A percentile compares a stretch with the other conserved stretches of the same genome.
These are phyloP conservation scores for Trididemnum miniatum DNA, from an alignment of 23 tunicate species.

Conservation along the genomic window DNA sequence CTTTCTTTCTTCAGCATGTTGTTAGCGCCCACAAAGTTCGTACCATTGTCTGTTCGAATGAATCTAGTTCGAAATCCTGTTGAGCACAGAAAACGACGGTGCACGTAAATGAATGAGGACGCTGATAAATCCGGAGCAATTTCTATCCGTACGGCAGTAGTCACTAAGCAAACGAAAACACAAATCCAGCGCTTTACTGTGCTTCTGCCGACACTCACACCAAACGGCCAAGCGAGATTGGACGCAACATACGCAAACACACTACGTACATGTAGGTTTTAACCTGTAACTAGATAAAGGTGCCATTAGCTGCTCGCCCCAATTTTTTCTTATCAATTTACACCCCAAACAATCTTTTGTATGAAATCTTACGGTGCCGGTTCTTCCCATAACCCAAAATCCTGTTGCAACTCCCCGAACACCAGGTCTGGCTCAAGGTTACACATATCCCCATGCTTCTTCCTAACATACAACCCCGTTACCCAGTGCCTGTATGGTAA, in stretches of 20 bases:
- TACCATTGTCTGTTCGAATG: neutral
- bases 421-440: neutral
- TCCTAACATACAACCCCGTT: neutral
- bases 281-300: neutral
- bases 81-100: neutral
- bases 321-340: neutral
- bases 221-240: neutral
- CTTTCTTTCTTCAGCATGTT: neutral
- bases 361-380: neutral
- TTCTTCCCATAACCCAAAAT: neutral
- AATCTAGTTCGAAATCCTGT: neutral
- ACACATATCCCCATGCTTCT: neutral
- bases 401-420: neutral
- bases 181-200: conserved; percentile 5
- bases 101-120: neutral
- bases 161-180: neutral
- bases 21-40: neutral
- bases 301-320: conserved; percentile 7
- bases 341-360: neutral
- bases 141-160: neutral
- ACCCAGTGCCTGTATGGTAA: neutral
- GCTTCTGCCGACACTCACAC: conserved; percentile 7
- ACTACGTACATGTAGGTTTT: neutral
- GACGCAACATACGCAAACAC: neutral
- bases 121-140: neutral